Conservation (phyloP, 1,140 invertebrate species). For the Anthonomus grandis region DNA sequence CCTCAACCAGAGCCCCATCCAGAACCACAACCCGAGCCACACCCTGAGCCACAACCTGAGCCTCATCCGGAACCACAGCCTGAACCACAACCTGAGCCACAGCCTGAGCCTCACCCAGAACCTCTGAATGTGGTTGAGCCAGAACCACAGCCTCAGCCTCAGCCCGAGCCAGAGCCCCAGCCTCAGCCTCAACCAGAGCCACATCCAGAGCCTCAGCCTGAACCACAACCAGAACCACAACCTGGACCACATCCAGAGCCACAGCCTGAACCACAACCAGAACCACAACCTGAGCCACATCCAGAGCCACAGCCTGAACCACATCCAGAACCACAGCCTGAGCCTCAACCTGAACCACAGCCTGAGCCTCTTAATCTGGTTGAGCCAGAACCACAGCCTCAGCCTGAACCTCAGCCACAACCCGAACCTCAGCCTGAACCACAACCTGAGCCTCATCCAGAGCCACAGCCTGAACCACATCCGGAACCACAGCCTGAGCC, state of each 20-base stretch:
- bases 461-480: background rate
- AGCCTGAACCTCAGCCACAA: background rate
- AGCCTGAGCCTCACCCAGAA: background rate
- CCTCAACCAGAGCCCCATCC: slow-evolving; percentile 3
- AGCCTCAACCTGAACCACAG: slow-evolving; percentile 3
- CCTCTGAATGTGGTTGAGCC: background rate
- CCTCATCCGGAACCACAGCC: slow-evolving; percentile 5
- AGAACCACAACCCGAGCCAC: background rate
- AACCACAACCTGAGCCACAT: slow-evolving; percentile 1
- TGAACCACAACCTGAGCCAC: slow-evolving; percentile 1
- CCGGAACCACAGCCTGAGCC: slow-evolving; percentile 7
- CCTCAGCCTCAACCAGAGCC: slow-evolving; percentile 2
- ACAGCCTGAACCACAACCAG: slow-evolving; percentile 1
- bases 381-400: slow-evolving; percentile 4
- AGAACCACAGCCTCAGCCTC: slow-evolving; percentile 2
- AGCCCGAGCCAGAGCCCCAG: slow-evolving; percentile 3
- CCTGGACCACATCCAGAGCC: slow-evolving; percentile 9
- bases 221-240: background rate
- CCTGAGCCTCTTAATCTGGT: background rate
- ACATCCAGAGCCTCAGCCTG: background rate
- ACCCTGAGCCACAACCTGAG: background rate
- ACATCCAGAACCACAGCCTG: background rate
- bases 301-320: slow-evolving; percentile 2
- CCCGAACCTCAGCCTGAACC: background rate
- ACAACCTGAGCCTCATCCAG: background rate